Conservation (phyloP, 2,888 invertebrate species). For the Orchestes rusci region DNA sequence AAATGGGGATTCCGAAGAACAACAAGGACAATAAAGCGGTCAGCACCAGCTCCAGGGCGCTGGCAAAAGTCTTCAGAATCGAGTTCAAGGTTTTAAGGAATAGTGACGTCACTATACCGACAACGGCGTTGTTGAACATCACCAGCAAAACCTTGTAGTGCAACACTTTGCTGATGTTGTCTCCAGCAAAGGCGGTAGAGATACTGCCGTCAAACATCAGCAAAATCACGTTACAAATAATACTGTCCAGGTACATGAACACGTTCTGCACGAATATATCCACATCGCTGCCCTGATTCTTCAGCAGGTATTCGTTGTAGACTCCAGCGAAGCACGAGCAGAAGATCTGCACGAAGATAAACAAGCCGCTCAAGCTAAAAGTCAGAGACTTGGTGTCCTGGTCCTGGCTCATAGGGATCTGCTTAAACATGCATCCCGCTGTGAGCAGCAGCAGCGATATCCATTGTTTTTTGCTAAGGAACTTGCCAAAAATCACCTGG, state of each 20-base stretch:
- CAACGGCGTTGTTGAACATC: conserved; percentile 80
- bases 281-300: conserved; percentile 74
- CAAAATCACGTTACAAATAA: conserved; percentile 78
- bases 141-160: conserved; percentile 70
- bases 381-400: conserved; percentile 39
- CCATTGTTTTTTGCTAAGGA: conserved; percentile 79
- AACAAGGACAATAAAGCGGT: conserved; percentile 84
- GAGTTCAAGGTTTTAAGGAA: conserved; percentile 90
- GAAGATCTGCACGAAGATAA: conserved; percentile 70
- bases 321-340: conserved; percentile 94
- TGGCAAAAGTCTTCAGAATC: conserved; percentile 92
- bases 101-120: conserved; percentile 90
- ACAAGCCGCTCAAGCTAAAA: conserved; percentile 55
- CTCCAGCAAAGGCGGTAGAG: conserved; percentile 51
- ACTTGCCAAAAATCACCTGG: conserved; percentile 86
- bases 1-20: conserved; percentile 78
- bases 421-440: conserved; percentile 85
- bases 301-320: conserved; percentile 90
- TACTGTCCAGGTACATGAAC: conserved; percentile 92
- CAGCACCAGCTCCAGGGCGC: conserved; percentile 84
- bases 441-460: conserved; percentile 79
- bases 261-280: conserved; percentile 91
- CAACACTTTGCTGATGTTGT: conserved; percentile 51
- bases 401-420: conserved; percentile 52
- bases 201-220: conserved; percentile 62